Conservation (phyloP, 2,797 vertebrate genomes). For the Neostethus bicornis region DNA sequence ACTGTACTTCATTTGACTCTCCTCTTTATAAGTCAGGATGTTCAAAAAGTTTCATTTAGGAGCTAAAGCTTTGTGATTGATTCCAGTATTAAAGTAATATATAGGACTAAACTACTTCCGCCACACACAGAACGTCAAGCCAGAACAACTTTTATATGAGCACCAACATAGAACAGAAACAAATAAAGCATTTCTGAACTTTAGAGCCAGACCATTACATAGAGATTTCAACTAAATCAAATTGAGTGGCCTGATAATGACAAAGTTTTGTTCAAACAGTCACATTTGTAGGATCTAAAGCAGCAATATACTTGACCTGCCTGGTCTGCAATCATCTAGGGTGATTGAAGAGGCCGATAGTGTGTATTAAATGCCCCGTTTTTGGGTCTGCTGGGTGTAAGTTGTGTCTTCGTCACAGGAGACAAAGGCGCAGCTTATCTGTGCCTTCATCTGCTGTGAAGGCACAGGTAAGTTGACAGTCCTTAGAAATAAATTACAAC, state of each 20-base stretch:
- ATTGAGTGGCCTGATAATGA: conserved; percentile 85
- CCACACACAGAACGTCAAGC: conserved; percentile 47
- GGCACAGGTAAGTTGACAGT: no score
- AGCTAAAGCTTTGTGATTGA: conserved; percentile 37
- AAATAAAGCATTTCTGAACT: conserved; percentile 95
- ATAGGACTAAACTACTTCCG: conserved; percentile 11
- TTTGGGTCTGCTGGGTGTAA: no score
- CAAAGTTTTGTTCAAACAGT: conserved; percentile 89
- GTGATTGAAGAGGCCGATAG: no score
- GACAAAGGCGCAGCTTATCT: no score
- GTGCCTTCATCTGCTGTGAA: no score
- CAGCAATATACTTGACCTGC: no score
- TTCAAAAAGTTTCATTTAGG: conserved; percentile 38
- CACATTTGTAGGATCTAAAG: conserved; percentile 12
- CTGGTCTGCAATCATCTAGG: no score
- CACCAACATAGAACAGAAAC: conserved; percentile 89
- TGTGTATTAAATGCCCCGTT: no score
- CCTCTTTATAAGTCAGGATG: conserved; percentile 27
- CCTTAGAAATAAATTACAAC: no score
- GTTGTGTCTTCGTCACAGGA: no score
- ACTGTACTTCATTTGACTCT: conserved; percentile 46
- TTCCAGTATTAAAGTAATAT: conserved; percentile 27
- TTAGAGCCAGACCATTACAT: conserved; percentile 89
- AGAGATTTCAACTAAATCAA: conserved; percentile 90
- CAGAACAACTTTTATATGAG: conserved; percentile 86